Percentiles rank a stretch among this genome's conserved stretches.
These are phyloP conservation scores for Hylaea fasciaria DNA, from an alignment of 2,888 invertebrate genomes.

Conservation along the genomic window DNA sequence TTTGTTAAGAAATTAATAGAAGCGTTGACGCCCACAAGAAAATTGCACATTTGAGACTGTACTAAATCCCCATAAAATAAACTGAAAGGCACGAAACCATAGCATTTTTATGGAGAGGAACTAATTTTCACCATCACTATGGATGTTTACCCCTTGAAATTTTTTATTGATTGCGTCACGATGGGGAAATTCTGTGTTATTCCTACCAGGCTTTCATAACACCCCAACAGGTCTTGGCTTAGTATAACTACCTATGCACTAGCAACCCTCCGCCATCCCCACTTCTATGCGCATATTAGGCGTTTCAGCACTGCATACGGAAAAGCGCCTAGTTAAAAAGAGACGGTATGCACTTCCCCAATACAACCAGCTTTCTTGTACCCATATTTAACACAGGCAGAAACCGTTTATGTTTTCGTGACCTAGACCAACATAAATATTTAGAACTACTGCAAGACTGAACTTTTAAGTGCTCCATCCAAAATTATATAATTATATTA, in stretches of 20 bases:
- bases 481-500: too few relatives aligned
- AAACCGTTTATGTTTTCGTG: slow-evolving; percentile 2
- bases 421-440: slow-evolving; percentile 5
- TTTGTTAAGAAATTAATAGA: too few relatives aligned
- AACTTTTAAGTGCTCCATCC: too few relatives aligned
- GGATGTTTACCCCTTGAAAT: not conserved
- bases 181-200: slow-evolving; percentile 23
- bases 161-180: not conserved
- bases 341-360: slow-evolving; percentile 24
- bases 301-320: slow-evolving; percentile 10
- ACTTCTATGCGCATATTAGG: not conserved
- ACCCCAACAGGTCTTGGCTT: slow-evolving; percentile 22
- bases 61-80: too few relatives aligned
- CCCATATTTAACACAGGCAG: not conserved
- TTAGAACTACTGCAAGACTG: not conserved
- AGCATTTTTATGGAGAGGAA: too few relatives aligned
- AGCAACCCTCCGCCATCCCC: slow-evolving; percentile 1
- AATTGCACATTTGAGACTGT: too few relatives aligned
- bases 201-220: slow-evolving; percentile 34
- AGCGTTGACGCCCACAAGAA: too few relatives aligned
- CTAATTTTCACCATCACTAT: not conserved
- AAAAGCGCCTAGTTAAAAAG: slow-evolving; percentile 23
- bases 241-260: slow-evolving; percentile 17
- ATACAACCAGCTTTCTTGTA: not conserved
- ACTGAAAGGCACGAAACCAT: too few relatives aligned